A percentile compares a stretch with the other conserved stretches of the same genome.
These are phyloP conservation scores for Sesamia inferens DNA, from an alignment of 2,888 invertebrate species.

Conservation along the genomic window DNA sequence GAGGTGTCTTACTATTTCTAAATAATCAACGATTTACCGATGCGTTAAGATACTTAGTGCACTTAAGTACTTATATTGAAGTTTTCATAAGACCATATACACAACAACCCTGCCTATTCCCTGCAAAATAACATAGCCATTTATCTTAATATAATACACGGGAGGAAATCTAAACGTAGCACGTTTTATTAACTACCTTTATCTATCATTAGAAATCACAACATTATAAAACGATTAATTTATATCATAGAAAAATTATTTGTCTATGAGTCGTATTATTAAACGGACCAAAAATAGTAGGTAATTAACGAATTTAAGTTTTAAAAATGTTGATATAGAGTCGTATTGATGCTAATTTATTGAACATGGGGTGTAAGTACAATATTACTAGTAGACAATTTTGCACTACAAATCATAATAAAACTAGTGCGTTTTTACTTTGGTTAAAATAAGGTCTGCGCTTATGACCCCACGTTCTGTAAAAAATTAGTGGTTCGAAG, in stretches of 20 bases:
- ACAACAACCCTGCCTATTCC: constrained; percentile 15
- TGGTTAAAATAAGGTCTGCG: too few species aligned
- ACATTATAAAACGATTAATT: not conserved
- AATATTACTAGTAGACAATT: too few species aligned
- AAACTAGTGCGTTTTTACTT: too few species aligned
- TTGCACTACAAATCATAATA: too few species aligned
- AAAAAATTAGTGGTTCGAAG: too few species aligned
- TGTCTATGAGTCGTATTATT: not conserved
- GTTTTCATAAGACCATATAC: too few species aligned
- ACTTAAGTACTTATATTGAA: not conserved
- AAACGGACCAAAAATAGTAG: not conserved
- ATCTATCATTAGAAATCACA: too few species aligned
- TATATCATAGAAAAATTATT: not conserved
- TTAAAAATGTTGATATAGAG: too few species aligned
- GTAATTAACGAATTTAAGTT: not conserved
- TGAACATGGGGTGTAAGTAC: too few species aligned
- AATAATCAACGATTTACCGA: not conserved
- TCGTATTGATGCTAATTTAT: too few species aligned
- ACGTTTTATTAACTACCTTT: constrained; percentile 4
- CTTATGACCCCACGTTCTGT: too few species aligned
- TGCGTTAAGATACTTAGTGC: not conserved
- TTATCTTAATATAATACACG: constrained; percentile 27
- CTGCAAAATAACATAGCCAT: constrained; percentile 18
- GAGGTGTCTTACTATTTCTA: too few species aligned
- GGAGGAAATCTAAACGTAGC: not conserved